Conservation (phyloP, 2,113 vertebrate genomes). For the Oncorhynchus kisutch region DNA sequence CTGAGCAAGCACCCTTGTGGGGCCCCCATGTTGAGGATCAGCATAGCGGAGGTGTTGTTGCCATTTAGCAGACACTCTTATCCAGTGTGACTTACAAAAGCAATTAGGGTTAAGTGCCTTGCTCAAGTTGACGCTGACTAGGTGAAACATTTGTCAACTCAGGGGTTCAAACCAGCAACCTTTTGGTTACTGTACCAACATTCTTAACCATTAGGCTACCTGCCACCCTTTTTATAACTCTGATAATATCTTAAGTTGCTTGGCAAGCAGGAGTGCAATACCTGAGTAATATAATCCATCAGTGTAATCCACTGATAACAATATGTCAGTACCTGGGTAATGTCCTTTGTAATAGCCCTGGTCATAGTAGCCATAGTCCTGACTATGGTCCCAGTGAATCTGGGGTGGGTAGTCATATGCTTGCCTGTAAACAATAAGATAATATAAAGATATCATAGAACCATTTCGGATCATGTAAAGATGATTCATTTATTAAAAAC, state of each 20-base stretch:
- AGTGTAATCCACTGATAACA: background rate
- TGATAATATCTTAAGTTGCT: background rate
- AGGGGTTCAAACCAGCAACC: no score
- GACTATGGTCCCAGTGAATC: slow-evolving; percentile 64
- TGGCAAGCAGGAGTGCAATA: background rate
- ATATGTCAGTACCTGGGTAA: slow-evolving; percentile 52
- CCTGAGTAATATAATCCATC: no score
- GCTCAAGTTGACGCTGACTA: no score
- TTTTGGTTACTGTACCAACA: no score
- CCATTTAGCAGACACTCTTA: no score
- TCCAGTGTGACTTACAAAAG: no score
- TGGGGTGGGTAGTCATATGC: slow-evolving; percentile 56
- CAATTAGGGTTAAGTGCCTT: no score
- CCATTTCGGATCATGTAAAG: background rate
- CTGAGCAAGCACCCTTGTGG: no score
- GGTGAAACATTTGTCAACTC: no score
- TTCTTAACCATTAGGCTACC: no score
- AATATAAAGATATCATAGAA: background rate
- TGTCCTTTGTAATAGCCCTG: slow-evolving; percentile 59
- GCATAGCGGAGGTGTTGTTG: no score
- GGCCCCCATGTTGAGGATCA: no score
- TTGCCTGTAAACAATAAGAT: slow-evolving; percentile 46
- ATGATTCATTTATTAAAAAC: background rate
- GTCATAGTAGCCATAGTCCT: slow-evolving; percentile 58
- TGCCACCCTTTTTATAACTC: background rate